Conservation (phyloP, 2,113 vertebrate species). For the Aspidoscelis tigris region DNA sequence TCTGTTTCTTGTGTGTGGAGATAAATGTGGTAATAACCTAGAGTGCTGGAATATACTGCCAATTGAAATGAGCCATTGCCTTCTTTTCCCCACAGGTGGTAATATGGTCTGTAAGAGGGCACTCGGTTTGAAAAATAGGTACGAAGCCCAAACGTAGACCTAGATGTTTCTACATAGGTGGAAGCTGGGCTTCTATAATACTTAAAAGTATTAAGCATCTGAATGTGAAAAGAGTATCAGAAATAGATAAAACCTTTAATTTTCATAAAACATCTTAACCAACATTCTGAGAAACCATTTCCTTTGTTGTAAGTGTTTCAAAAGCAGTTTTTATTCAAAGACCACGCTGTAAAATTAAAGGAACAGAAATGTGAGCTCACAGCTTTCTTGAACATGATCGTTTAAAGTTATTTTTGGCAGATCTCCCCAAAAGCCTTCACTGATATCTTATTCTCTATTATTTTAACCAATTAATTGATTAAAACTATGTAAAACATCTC, state of each 20-base stretch:
- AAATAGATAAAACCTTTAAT: slow-evolving; percentile 8
- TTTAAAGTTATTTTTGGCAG: background rate
- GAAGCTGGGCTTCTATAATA: background rate
- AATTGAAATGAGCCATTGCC: background rate
- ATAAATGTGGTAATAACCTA: slow-evolving; percentile 41
- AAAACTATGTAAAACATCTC: too few species aligned
- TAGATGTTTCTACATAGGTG: background rate
- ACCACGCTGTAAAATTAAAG: background rate
- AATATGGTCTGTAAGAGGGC: slow-evolving; percentile 26
- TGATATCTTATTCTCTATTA: background rate
- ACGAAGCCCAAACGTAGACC: slow-evolving; percentile 1
- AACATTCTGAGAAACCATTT: background rate
- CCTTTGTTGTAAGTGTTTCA: background rate
- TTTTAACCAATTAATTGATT: too few species aligned
- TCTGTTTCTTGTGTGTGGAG: slow-evolving; percentile 26
- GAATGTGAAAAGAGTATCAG: slow-evolving; percentile 1
- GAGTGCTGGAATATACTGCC: slow-evolving; percentile 18
- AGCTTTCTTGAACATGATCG: background rate
- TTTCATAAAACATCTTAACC: background rate
- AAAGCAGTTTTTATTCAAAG: background rate
- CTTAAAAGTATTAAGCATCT: background rate
- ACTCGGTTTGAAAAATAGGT: slow-evolving; percentile 13
- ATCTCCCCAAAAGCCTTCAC: too few species aligned
- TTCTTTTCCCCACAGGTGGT: slow-evolving; percentile 14
- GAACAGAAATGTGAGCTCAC: background rate